phyloP scores from a whole-genome alignment of 2,888 invertebrate species.

The Drosophila merina region DNA sequence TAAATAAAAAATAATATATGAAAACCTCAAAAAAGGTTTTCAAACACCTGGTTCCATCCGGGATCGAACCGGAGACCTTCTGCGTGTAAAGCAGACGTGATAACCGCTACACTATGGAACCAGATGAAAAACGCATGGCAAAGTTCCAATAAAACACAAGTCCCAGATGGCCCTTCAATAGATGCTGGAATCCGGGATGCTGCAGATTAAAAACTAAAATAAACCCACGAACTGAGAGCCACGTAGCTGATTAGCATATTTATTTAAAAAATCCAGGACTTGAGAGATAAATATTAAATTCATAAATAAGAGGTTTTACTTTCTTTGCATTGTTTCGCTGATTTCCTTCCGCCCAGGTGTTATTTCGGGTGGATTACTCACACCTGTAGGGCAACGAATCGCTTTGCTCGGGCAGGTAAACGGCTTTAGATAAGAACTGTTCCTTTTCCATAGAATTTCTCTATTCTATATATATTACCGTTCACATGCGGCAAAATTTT shows the following conservation, averaged over 20 bases:
- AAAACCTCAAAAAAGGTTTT: conserved; percentile 11
- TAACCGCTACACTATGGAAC: conserved; percentile 85
- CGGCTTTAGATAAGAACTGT: conserved; percentile 24
- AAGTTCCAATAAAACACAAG: background rate
- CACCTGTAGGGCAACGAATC: conserved; percentile 18
- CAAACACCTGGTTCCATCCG: conserved; percentile 83
- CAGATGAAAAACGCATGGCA: conserved; percentile 10
- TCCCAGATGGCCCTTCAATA: background rate
- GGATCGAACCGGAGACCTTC: conserved; percentile 85
- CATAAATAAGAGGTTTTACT: conserved; percentile 5
- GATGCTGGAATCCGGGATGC: conserved; percentile 3
- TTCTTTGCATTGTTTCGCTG: background rate
- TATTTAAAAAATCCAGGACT: background rate
- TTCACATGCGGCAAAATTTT: conserved; percentile 21
- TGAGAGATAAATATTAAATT: conserved; percentile 4
- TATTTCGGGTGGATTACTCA: conserved; percentile 35
- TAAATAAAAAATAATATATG: background rate
- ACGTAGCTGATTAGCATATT: conserved; percentile 8
- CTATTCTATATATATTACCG: conserved; percentile 9
- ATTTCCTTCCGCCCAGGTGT: conserved; percentile 36
- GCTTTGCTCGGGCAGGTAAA: conserved; percentile 13
- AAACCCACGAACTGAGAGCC: background rate
- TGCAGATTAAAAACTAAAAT: conserved; percentile 5
- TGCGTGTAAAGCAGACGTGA: conserved; percentile 85
- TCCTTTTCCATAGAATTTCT: background rate